Base-by-base conservation (phyloP, 2,113 vertebrate species). In the Saguinus imperator region DNA sequence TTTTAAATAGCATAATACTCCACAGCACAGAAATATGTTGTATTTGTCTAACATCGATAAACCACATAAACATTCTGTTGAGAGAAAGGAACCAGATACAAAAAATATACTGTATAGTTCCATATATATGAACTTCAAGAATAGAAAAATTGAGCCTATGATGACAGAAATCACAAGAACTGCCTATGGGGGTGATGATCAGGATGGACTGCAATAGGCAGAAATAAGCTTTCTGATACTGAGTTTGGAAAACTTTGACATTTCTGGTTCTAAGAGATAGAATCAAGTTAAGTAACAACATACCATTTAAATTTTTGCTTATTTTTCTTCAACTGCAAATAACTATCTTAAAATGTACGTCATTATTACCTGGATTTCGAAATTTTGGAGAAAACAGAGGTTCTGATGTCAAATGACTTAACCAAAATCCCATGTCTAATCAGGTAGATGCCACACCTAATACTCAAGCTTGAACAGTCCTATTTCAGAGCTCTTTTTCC, bases 351-450 rank as follows among this genome's bases (percentile, higher is more conserved):
- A 94, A 97, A 92, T 66, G 2, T 80, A 86, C 86, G 37, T 79
- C 61, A 52, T 64, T 68, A 70, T 75, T 87, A 57, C 45, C 79
- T 50, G 58, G 40, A 92, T 40, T 89, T 89, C 61, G 76, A 96
- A 95, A 83, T 50, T 94, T 57, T 29, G 48, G 45, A 89, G 32
- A 21, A 89, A 92, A 89, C 6, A 75, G 35, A 88, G 37, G 43
- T 87, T 91, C 68, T 90, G 27, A 94, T 43, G 68, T 89, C 58
- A 73, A 89, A 20, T 32, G 83, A 90, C n/a, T 89, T 89, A 86
- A 94, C 43, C 40, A 80, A 92, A 95, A 64, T 66, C 81, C 80
- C 68, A 83, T 40, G 16, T 95, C 66, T 89, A 94, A 95, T 76
- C 50, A 96, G 2, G 50, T 23, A 94, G 23, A 92, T 85, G 48